These are phyloP conservation scores for Scartelaos histophorus DNA, from an alignment of 2,113 vertebrate species.

Conservation along the genomic window DNA sequence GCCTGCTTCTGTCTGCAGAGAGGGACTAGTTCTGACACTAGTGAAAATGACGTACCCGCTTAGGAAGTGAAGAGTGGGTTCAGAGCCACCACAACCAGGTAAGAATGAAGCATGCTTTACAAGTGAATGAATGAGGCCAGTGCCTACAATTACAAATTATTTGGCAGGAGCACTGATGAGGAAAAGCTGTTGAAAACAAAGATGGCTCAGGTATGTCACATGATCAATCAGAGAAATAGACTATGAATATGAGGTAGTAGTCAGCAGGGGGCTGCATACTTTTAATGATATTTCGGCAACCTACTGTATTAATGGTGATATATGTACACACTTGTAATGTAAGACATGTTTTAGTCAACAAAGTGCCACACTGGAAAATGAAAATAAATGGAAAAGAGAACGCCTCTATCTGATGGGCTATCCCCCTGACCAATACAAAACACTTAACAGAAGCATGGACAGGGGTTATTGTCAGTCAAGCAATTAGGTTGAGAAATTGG, in stretches of 20 bases:
- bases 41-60: conserved; percentile 69
- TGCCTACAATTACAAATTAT: conserved; percentile 67
- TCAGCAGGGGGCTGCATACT: conserved; percentile 76
- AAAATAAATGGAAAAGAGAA: conserved; percentile 15
- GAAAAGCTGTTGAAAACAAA: conserved; percentile 45
- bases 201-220: conserved; percentile 61
- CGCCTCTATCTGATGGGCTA: conserved; percentile 30
- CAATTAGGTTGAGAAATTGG: conserved; percentile 26
- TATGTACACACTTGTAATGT: conserved; percentile 70
- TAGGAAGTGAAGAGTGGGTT: conserved; percentile 53
- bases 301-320: conserved; percentile 62
- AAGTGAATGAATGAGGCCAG: conserved; percentile 55
- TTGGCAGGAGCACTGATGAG: conserved; percentile 65
- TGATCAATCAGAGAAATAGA: conserved; percentile 57
- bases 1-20: conserved; percentile 66
- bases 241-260: conserved; percentile 77
- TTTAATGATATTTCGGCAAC: conserved; percentile 69
- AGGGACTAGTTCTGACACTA: conserved; percentile 77
- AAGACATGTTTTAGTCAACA: conserved; percentile 59
- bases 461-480: conserved; percentile 12
- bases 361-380: conserved; percentile 46
- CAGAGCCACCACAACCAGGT: conserved; percentile 58
- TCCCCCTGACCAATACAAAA: conserved; percentile 45
- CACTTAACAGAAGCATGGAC: conserved; percentile 47
- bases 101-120: conserved; percentile 71